Percentiles rank a stretch among this genome's conserved stretches.
phyloP scores from a whole-genome alignment of 2,888 invertebrate genomes.

The Netelia inedita region DNA sequence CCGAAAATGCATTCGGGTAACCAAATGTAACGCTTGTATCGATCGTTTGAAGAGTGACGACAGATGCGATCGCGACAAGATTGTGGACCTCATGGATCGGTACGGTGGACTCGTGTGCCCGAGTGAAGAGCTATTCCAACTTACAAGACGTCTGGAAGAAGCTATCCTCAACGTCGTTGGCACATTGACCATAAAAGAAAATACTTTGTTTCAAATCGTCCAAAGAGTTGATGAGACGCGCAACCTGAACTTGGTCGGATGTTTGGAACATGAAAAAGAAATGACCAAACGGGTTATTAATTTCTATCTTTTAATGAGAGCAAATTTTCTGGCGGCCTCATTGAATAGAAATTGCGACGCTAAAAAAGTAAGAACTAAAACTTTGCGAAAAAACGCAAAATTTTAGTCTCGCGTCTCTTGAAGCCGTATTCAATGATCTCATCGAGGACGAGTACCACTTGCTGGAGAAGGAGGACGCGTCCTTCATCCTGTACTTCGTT shows the following conservation, averaged over 20 bases:
- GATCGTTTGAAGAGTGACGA: no score
- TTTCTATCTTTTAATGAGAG: slow-evolving; percentile 44
- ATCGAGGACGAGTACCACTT: no score
- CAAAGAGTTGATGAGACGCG: slow-evolving; percentile 34
- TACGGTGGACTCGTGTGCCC: slow-evolving; percentile 55
- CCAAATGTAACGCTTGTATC: slow-evolving; percentile 53
- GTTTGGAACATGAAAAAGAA: slow-evolving; percentile 42
- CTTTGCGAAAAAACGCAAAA: slow-evolving; percentile 43
- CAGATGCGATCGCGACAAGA: no score
- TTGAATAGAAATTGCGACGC: slow-evolving; percentile 51
- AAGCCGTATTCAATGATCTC: no score
- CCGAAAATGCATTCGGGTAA: slow-evolving; percentile 50
- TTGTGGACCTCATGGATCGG: slow-evolving; percentile 42
- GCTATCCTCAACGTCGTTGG: slow-evolving; percentile 54
- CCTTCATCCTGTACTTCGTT: no score
- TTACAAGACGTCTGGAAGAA: slow-evolving; percentile 48
- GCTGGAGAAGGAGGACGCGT: no score
- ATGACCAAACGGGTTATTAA: slow-evolving; percentile 38
- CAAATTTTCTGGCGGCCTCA: slow-evolving; percentile 45
- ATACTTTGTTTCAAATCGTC: slow-evolving; percentile 53
- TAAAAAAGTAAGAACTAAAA: slow-evolving; percentile 43
- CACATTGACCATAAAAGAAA: slow-evolving; percentile 39
- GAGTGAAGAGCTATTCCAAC: slow-evolving; percentile 58
- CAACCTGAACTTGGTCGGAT: slow-evolving; percentile 47
- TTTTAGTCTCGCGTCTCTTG: slow-evolving; percentile 42